A percentile compares a stretch with the other conserved stretches of the same genome.
These are phyloP conservation scores for Ectropis grisescens DNA, from an alignment of 1,140 invertebrate genomes.

Conservation along the genomic window DNA sequence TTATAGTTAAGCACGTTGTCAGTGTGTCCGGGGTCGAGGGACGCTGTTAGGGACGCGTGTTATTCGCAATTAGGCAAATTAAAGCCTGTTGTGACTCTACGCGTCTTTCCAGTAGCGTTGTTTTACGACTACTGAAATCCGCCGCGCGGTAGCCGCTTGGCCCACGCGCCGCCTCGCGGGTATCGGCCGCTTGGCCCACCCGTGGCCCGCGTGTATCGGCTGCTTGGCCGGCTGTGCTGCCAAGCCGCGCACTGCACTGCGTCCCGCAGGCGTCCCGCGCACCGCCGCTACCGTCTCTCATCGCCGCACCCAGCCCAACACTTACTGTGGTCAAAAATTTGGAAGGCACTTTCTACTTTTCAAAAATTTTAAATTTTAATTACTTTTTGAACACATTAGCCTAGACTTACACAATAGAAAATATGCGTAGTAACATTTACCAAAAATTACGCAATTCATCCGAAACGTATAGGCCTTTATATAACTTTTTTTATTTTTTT, in stretches of 20 bases:
- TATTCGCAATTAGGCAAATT: no score
- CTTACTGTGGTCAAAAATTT: slow-evolving; percentile 68
- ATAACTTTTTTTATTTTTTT: slow-evolving; percentile 55
- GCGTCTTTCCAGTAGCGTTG: no score
- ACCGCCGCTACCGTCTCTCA: slow-evolving; percentile 24
- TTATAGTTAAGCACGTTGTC: slow-evolving; percentile 56
- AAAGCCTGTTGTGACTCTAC: no score
- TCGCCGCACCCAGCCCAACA: slow-evolving; percentile 60
- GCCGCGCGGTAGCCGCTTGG: no score
- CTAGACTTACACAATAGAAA: slow-evolving; percentile 69
- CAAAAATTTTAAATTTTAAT: slow-evolving; percentile 58
- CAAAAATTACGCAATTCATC: slow-evolving; percentile 64
- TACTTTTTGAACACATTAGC: slow-evolving; percentile 67
- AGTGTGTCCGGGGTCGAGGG: slow-evolving; percentile 22
- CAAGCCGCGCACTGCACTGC: neutral
- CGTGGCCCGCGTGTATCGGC: neutral
- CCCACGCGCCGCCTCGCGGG: neutral
- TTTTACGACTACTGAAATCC: no score
- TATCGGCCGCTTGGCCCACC: no score
- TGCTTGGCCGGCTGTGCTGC: neutral
- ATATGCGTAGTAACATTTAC: slow-evolving; percentile 69
- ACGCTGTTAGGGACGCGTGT: no score
- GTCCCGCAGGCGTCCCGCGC: neutral
- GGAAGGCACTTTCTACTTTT: slow-evolving; percentile 69
- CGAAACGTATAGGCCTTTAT: slow-evolving; percentile 64